Conservation (phyloP, 2,888 invertebrate species). For the Pristionchus exspectatus region DNA sequence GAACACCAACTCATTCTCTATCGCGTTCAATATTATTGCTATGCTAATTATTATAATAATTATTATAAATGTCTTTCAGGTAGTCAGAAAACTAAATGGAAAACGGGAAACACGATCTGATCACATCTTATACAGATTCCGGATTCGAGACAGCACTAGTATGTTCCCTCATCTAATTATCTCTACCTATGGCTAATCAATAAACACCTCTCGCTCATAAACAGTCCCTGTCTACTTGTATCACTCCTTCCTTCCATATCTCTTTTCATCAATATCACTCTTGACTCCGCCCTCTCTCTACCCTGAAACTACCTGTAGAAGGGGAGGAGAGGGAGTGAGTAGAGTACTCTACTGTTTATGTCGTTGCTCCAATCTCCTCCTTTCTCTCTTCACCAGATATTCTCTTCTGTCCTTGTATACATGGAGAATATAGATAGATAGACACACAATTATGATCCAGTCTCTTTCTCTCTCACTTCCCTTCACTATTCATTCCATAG, state of each 20-base stretch:
- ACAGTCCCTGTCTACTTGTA: neutral
- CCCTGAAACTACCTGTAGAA: constrained; percentile 27
- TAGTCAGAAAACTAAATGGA: neutral
- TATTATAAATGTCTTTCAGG: neutral
- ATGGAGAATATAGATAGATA: constrained; percentile 12
- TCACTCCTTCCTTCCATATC: constrained; percentile 20
- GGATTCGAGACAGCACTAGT: constrained; percentile 20
- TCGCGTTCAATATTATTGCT: neutral
- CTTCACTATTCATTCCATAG: neutral
- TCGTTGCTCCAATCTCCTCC: constrained; percentile 9
- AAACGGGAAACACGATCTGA: constrained; percentile 35
- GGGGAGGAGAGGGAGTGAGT: constrained; percentile 18
- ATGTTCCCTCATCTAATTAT: neutral
- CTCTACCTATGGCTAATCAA: neutral
- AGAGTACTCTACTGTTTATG: constrained; percentile 45
- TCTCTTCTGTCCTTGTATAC: constrained; percentile 4
- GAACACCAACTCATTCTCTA: neutral
- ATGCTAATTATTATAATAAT: neutral
- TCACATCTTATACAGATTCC: constrained; percentile 10
- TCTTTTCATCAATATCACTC: neutral
- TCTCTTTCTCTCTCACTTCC: constrained; percentile 14
- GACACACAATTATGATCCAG: constrained; percentile 47
- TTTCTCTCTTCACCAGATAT: constrained; percentile 4
- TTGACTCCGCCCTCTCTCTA: constrained; percentile 25
- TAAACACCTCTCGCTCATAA: neutral